A percentile compares a stretch with the other conserved stretches of the same genome.
Evolutionary conservation across 2,888 invertebrate genomes (phyloP).

Genomic region (Drymonia ruficornis): DNA sequence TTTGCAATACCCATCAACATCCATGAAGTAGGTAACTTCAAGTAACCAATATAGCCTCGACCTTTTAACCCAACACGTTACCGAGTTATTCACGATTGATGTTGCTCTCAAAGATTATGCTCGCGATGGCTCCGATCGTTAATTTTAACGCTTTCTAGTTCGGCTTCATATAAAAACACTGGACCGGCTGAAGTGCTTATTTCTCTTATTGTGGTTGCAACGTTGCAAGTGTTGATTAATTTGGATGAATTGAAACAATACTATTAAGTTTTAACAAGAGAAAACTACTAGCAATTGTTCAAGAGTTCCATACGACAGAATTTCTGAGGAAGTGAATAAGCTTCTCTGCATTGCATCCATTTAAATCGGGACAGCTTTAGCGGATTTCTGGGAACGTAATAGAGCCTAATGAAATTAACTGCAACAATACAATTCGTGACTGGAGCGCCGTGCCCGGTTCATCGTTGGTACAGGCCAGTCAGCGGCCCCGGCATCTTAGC

Average conservation of each 20-base stretch:
- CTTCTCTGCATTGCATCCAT: constrained; percentile 17
- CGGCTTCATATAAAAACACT: constrained; percentile 23
- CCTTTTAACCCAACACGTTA: constrained; percentile 59
- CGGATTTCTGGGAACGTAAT: constrained; percentile 35
- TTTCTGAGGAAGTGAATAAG: constrained; percentile 17
- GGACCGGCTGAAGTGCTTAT: constrained; percentile 15
- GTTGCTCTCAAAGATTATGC: constrained; percentile 38
- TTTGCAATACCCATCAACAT: neutral
- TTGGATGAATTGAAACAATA: constrained; percentile 43
- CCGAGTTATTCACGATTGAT: constrained; percentile 39
- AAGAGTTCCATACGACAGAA: constrained; percentile 18
- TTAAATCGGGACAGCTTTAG: constrained; percentile 18
- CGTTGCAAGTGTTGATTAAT: constrained; percentile 39
- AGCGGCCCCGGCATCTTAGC: constrained; percentile 53
- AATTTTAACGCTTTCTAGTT: constrained; percentile 42
- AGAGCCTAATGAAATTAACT: constrained; percentile 67
- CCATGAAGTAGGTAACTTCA: neutral
- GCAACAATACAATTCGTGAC: constrained; percentile 72
- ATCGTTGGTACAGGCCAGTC: constrained; percentile 39
- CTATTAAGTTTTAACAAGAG: constrained; percentile 38
- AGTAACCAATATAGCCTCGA: constrained; percentile 13
- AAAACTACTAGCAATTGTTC: constrained; percentile 39
- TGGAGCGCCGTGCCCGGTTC: constrained; percentile 35
- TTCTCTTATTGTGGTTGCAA: constrained; percentile 27
- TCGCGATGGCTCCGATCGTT: constrained; percentile 33